phyloP scores from a whole-genome alignment of 2,113 vertebrate genomes.

The Sturnira hondurensis region DNA sequence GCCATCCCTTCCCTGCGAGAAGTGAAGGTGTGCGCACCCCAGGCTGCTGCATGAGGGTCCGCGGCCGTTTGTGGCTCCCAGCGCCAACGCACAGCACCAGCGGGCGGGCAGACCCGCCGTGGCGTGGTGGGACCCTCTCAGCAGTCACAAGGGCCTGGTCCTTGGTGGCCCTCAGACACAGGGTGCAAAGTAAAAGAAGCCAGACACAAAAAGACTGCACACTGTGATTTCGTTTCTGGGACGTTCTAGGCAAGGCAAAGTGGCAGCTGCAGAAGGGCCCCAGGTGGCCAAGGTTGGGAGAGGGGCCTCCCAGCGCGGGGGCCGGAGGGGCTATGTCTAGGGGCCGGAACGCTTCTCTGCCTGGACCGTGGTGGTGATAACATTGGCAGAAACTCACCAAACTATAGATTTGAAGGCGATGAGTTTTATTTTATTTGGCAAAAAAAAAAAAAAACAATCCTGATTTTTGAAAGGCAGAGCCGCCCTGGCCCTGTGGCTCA shows the following conservation, averaged over 20 bases:
- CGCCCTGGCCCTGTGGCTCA: no score
- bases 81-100: not conserved
- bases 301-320: not conserved
- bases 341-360: not conserved
- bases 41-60: not conserved
- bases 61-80: not conserved
- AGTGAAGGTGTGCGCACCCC: not conserved
- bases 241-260: slow-evolving; percentile 15
- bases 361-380: not conserved
- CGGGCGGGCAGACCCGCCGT: rapidly evolving
- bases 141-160: not conserved
- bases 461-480: not conserved
- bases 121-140: not conserved
- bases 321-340: rapidly evolving
- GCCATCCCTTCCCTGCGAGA: not conserved
- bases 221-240: not conserved
- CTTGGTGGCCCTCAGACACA: not conserved
- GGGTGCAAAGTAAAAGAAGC: not conserved
- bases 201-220: not conserved
- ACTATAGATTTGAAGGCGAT: not conserved
- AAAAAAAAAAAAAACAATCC: not conserved
- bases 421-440: not conserved
- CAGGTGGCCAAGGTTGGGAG: not conserved
- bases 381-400: not conserved
- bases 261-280: not conserved